Evolutionary conservation across 2,888 invertebrate genomes (phyloP).

Genomic region (Netelia virgata): DNA sequence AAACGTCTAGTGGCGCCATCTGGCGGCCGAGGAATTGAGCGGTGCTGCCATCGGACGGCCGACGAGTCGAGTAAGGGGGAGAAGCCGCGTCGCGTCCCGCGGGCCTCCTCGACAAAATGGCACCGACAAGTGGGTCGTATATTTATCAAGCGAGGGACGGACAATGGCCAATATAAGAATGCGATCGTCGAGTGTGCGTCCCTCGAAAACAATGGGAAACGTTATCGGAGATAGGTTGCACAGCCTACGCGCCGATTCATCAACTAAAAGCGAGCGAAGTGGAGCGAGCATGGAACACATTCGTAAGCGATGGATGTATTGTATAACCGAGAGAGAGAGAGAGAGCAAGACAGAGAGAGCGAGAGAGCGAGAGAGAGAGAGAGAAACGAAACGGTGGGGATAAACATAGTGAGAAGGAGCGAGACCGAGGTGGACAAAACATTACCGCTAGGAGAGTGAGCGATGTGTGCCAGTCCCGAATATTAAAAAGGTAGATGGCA

Average conservation of each 20-base stretch:
- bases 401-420: slow-evolving; percentile 1
- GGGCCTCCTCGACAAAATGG: too few species aligned
- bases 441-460: slow-evolving; percentile 3
- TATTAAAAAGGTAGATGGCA: slow-evolving; percentile 41
- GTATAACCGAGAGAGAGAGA: not conserved
- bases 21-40: too few species aligned
- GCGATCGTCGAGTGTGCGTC: slow-evolving; percentile 16
- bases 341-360: not conserved
- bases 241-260: slow-evolving; percentile 73
- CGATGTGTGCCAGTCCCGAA: slow-evolving; percentile 15
- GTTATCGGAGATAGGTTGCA: not conserved
- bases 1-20: too few species aligned
- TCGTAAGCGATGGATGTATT: slow-evolving; percentile 9
- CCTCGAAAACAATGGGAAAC: not conserved
- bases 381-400: slow-evolving; percentile 21
- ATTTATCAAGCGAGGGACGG: not conserved
- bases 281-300: slow-evolving; percentile 24
- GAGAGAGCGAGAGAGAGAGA: not conserved
- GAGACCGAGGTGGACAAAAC: slow-evolving; percentile 25
- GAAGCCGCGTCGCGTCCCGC: too few species aligned
- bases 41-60: too few species aligned
- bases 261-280: slow-evolving; percentile 76
- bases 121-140: not conserved
- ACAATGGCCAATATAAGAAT: slow-evolving; percentile 19
- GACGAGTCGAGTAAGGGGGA: too few species aligned